Evolutionary conservation across 2,888 invertebrate genomes (phyloP).

Genomic region (Cyrtodaria siliqua): DNA sequence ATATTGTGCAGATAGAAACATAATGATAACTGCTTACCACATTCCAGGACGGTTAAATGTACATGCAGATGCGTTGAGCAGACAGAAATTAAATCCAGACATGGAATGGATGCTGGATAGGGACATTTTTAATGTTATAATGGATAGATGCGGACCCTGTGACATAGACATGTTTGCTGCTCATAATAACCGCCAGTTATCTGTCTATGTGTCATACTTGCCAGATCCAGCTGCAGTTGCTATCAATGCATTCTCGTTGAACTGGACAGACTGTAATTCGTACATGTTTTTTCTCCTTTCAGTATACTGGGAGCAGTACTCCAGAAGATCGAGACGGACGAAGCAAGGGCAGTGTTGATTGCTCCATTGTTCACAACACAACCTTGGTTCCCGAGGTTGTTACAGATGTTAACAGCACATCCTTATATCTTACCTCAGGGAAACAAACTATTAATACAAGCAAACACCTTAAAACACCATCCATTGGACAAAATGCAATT

Average conservation of each 20-base stretch:
- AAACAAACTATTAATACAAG: too few species aligned
- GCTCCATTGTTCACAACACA: slow-evolving; percentile 19
- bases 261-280: background rate
- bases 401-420: background rate
- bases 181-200: too few species aligned
- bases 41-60: slow-evolving; percentile 30
- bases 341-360: slow-evolving; percentile 4
- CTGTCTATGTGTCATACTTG: too few species aligned
- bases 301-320: slow-evolving; percentile 2
- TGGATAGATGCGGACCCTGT: too few species aligned
- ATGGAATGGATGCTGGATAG: slow-evolving; percentile 28
- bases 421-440: background rate
- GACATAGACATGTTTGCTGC: too few species aligned
- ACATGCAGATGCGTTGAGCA: slow-evolving; percentile 29
- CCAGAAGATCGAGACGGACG: slow-evolving; percentile 6
- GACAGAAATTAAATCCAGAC: slow-evolving; percentile 17
- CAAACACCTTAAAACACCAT: background rate
- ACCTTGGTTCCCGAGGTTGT: slow-evolving; percentile 16
- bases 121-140: slow-evolving; percentile 1
- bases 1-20: slow-evolving; percentile 16
- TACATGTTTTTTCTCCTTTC: slow-evolving; percentile 25
- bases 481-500: slow-evolving; percentile 5
- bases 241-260: too few species aligned
- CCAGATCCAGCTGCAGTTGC: too few species aligned
- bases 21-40: slow-evolving; percentile 31